Evolutionary conservation across 1,140 invertebrate species (phyloP), one percentile per base, ranked within the genome.

Genomic region (Cherax quadricarinatus): DNA sequence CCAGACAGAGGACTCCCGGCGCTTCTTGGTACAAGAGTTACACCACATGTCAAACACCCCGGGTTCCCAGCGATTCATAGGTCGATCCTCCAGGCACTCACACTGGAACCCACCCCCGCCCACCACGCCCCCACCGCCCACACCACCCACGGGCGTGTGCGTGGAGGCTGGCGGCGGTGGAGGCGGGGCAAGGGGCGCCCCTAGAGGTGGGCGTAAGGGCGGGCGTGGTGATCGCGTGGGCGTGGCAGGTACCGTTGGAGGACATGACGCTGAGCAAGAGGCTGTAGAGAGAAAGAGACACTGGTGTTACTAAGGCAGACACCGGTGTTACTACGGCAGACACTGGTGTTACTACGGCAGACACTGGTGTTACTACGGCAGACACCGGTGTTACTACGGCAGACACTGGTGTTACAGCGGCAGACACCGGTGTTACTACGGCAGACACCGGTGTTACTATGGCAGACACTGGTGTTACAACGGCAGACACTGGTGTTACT

Each of bases 1-100:
- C 86, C 91, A 89, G 66, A 66, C 73, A 18, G 83, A 87, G 5
- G 89, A 87, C 89, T 88, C 88, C 16, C 89, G 41, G 2, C 89
- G 24, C 41, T 88, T 90, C 84, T 89, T 88, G 75, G 89, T 93
- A 75, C 93, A 89, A 10, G 89, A 86, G 80, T 75, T 80, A 18
- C 90, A 92, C 93, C 93, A 93, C 86, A 91, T 92, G 66, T 91
- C 87, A 30, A 93, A 89, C 4, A 92, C 90, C 14, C 93, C 89
- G 7, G 89, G 85, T 62, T 89, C 90, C 86, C 90, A 92, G 12
- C 92, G 87, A 66, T 70, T 70, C 86, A 88, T 86, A 49, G 86
- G 92, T 12, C 92, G 81, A 48, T 93, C 82, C 41, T 93, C 92
- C 82, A 93, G 70, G 48, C 92, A 93, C 82, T 93, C 92, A 66